phyloP scores from a whole-genome alignment of 2,888 invertebrate species.

The Temnothorax ravouxi region DNA sequence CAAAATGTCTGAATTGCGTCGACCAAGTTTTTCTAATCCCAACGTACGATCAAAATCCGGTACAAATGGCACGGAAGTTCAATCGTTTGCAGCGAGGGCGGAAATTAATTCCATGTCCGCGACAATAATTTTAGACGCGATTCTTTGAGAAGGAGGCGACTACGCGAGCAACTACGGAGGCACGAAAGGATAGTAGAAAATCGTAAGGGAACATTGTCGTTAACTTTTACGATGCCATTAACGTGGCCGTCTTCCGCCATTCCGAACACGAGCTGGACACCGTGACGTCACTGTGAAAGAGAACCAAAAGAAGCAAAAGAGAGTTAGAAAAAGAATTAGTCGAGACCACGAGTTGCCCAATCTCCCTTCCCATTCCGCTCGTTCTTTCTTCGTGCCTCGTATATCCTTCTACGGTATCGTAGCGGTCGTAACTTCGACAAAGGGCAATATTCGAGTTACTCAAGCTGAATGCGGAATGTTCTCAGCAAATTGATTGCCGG shows the following conservation, averaged over 20 bases:
- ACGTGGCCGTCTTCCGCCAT: conserved; percentile 84
- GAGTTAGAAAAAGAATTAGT: conserved; percentile 80
- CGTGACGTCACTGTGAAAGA: conserved; percentile 82
- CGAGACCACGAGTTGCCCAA: conserved; percentile 66
- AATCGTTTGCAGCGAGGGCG: conserved; percentile 70
- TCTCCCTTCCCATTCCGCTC: conserved; percentile 50
- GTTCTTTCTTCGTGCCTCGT: conserved; percentile 70
- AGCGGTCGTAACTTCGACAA: conserved; percentile 53
- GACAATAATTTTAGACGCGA: conserved; percentile 83
- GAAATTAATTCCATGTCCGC: conserved; percentile 84
- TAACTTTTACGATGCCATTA: conserved; percentile 86
- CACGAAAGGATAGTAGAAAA: conserved; percentile 78
- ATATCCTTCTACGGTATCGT: conserved; percentile 73
- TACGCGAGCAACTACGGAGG: conserved; percentile 44
- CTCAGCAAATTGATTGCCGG: conserved; percentile 42
- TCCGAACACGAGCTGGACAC: conserved; percentile 81
- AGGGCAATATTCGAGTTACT: conserved; percentile 56
- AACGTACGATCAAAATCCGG: conserved; percentile 63
- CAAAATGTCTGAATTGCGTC: conserved; percentile 66
- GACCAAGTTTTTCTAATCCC: conserved; percentile 72
- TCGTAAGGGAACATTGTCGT: conserved; percentile 85
- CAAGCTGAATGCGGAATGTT: conserved; percentile 50
- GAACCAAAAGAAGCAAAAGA: conserved; percentile 65
- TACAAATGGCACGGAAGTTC: conserved; percentile 73
- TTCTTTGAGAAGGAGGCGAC: conserved; percentile 65